Percentiles rank a stretch among this genome's conserved stretches.
These are phyloP conservation scores for Cololabis saira DNA, from an alignment of 2,113 vertebrate species.

Conservation along the genomic window DNA sequence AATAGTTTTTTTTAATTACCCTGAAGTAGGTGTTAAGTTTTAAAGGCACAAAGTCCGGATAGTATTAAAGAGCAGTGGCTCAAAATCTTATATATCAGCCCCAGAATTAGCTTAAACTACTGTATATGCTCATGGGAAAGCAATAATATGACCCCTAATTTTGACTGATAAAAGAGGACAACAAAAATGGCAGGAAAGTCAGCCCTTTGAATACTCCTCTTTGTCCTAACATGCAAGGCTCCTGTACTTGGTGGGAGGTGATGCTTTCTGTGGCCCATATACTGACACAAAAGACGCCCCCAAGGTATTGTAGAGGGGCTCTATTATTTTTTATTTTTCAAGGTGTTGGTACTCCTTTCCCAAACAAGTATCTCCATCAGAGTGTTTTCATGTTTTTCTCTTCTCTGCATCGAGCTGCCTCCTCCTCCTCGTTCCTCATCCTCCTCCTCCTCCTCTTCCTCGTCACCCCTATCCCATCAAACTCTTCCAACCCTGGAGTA, in stretches of 20 bases:
- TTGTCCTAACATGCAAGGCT: background rate
- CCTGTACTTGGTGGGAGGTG: background rate
- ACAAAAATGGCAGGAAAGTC: background rate
- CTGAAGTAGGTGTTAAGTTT: background rate
- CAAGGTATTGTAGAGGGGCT: too few relatives aligned
- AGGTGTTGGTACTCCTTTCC: slow-evolving; percentile 2
- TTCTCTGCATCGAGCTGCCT: slow-evolving; percentile 17
- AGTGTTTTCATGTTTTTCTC: slow-evolving; percentile 17
- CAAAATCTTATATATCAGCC: too few relatives aligned
- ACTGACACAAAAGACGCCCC: slow-evolving; percentile 19
- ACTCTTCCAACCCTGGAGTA: slow-evolving; percentile 25
- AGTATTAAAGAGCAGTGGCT: too few relatives aligned
- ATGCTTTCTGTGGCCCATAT: slow-evolving; percentile 3
- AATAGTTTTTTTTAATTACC: background rate
- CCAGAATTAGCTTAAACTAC: too few relatives aligned
- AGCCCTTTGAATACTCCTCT: background rate
- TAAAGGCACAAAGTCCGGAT: too few relatives aligned
- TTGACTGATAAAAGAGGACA: background rate
- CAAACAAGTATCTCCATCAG: background rate
- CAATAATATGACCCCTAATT: background rate
- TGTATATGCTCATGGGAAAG: too few relatives aligned
- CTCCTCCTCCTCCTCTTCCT: slow-evolving; percentile 19
- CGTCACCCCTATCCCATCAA: slow-evolving; percentile 34
- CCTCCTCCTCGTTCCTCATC: slow-evolving; percentile 19
- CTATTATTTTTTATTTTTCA: background rate